Conservation (phyloP, 2,797 vertebrate genomes). For the Chelmon rostratus region DNA sequence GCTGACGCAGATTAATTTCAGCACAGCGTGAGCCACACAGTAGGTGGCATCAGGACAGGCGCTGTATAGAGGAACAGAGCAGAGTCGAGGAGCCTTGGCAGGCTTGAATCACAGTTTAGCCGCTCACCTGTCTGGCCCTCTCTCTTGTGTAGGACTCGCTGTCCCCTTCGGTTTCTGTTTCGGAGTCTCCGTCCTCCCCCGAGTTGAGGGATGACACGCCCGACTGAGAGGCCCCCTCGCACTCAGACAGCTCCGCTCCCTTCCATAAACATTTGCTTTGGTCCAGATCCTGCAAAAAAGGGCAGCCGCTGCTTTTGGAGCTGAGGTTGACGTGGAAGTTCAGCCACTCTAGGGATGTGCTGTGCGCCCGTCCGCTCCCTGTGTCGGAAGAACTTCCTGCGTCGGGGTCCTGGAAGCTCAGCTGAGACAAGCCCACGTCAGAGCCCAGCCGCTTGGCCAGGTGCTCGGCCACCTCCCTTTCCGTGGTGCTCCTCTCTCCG, state of each 20-base stretch:
- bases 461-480: constrained; percentile 89
- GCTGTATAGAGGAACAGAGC: too few species aligned
- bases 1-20: constrained; percentile 7
- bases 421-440: constrained; percentile 72
- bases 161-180: constrained; percentile 93
- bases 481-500: constrained; percentile 79
- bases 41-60: neutral
- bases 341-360: constrained; percentile 54
- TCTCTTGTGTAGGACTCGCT: constrained; percentile 92
- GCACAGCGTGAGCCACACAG: neutral
- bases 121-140: constrained; percentile 92
- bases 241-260: constrained; percentile 79
- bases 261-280: constrained; percentile 64
- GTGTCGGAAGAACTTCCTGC: constrained; percentile 76
- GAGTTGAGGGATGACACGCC: constrained; percentile 89
- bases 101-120: constrained; percentile 1
- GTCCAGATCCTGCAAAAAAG: constrained; percentile 88
- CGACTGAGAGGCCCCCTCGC: constrained; percentile 81
- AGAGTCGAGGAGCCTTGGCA: neutral
- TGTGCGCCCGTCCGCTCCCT: constrained; percentile 51
- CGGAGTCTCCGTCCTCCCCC: constrained; percentile 91
- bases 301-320: constrained; percentile 83
- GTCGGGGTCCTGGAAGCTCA: constrained; percentile 72
- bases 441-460: constrained; percentile 85
- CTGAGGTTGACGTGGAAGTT: constrained; percentile 69